phyloP scores from a whole-genome alignment of 2,888 invertebrate genomes.

The Brenthis hecate region DNA sequence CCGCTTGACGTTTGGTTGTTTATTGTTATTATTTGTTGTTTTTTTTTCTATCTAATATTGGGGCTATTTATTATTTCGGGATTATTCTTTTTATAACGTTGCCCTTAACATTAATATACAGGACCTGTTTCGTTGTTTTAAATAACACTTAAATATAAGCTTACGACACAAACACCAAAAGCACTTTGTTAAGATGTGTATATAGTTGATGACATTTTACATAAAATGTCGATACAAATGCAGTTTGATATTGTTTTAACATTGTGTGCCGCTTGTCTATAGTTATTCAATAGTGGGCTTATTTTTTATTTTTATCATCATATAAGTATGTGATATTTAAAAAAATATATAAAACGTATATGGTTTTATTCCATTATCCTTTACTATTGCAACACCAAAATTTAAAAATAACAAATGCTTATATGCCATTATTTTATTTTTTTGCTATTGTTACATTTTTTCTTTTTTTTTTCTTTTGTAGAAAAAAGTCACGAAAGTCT shows the following conservation, averaged over 20 bases:
- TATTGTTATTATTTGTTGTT: neutral
- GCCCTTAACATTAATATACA: neutral
- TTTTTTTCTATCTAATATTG: constrained; percentile 5
- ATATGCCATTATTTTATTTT: constrained; percentile 46
- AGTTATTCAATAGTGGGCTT: constrained; percentile 47
- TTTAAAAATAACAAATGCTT: constrained; percentile 34
- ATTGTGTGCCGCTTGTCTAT: constrained; percentile 65
- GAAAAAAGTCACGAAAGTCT: constrained; percentile 78
- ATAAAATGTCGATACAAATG: constrained; percentile 32
- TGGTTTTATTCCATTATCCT: neutral
- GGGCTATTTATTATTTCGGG: constrained; percentile 1
- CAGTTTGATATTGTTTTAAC: constrained; percentile 50
- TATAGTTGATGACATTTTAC: constrained; percentile 28
- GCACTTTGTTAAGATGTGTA: constrained; percentile 35
- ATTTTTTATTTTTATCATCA: constrained; percentile 45
- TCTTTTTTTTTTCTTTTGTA: constrained; percentile 69
- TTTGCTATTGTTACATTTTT: constrained; percentile 48
- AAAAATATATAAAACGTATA: neutral
- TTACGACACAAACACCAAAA: constrained; percentile 26
- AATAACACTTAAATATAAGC: constrained; percentile 1
- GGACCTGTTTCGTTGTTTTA: neutral
- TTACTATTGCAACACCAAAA: neutral
- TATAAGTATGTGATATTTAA: constrained; percentile 14
- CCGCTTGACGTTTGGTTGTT: constrained; percentile 20
- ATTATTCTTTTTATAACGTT: neutral